Conservation (phyloP, 1,140 invertebrate species). For the Wiebesia pumilae region DNA sequence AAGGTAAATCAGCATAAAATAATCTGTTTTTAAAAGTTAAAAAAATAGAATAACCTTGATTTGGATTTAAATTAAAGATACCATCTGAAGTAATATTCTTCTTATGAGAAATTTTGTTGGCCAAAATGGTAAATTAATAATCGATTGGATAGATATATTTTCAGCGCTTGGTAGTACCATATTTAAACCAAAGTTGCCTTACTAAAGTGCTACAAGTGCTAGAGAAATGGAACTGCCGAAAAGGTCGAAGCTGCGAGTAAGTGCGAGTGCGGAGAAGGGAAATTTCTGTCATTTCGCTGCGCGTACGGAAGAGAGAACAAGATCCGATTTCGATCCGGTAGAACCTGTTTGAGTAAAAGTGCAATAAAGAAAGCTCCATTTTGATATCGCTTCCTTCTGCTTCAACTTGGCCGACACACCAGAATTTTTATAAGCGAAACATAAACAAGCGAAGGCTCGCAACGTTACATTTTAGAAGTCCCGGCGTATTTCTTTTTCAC, state of each 20-base stretch:
- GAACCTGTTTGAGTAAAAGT: constrained; percentile 54
- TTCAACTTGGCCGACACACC: neutral
- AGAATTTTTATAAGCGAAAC: constrained; percentile 16
- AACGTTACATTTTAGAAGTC: constrained; percentile 32
- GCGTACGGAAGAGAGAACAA: constrained; percentile 42
- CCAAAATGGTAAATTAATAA: neutral
- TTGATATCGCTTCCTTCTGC: constrained; percentile 43
- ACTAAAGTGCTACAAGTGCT: neutral
- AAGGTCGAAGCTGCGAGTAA: neutral
- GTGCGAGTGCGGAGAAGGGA: neutral
- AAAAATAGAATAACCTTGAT: constrained; percentile 3
- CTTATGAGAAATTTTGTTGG: neutral
- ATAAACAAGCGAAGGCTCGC: constrained; percentile 17
- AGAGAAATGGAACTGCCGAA: neutral
- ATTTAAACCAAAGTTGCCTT: neutral
- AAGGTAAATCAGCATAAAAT: neutral
- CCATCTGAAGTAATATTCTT: neutral
- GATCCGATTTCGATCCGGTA: constrained; percentile 53
- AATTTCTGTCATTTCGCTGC: constrained; percentile 44
- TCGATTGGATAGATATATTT: neutral
- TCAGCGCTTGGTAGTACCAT: neutral
- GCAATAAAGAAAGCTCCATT: constrained; percentile 51
- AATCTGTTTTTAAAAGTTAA: neutral
- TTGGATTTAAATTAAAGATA: neutral
- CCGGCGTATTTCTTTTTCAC: neutral